These are phyloP conservation scores for Mythimna lalbum DNA, from an alignment of 2,888 invertebrate species.

Conservation along the genomic window DNA sequence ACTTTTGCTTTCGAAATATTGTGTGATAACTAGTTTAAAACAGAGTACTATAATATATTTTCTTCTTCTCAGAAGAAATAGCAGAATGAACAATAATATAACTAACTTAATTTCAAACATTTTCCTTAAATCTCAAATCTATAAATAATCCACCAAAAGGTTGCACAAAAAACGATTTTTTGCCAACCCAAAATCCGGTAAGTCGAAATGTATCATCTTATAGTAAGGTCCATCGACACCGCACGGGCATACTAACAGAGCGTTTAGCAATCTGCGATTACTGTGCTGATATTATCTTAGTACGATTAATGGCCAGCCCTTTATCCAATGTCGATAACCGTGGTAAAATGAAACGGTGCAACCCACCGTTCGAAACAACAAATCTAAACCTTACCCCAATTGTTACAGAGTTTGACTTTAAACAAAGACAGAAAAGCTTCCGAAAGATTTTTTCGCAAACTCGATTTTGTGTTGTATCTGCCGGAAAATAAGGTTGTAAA, in stretches of 20 bases:
- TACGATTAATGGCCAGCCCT: slow-evolving; percentile 87
- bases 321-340: slow-evolving; percentile 85
- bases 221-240: slow-evolving; percentile 77
- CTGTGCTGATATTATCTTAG: slow-evolving; percentile 86
- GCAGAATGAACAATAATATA: background rate
- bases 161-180: slow-evolving; percentile 14
- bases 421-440: slow-evolving; percentile 40
- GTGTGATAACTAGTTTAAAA: too few relatives aligned
- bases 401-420: slow-evolving; percentile 41
- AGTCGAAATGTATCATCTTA: slow-evolving; percentile 51
- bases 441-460: slow-evolving; percentile 41
- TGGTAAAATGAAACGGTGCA: slow-evolving; percentile 68
- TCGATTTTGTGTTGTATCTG: slow-evolving; percentile 39
- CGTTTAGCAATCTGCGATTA: slow-evolving; percentile 88
- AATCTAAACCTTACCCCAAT: slow-evolving; percentile 59
- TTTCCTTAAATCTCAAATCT: slow-evolving; percentile 6
- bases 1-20: too few relatives aligned
- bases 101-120: background rate
- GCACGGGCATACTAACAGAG: slow-evolving; percentile 79
- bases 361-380: slow-evolving; percentile 47
- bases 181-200: slow-evolving; percentile 33
- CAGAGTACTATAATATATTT: too few relatives aligned
- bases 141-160: slow-evolving; percentile 26
- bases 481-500: slow-evolving; percentile 33
- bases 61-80: too few relatives aligned